A percentile compares a stretch with the other conserved stretches of the same genome.
Conservation (phyloP, 2,113 vertebrate species). For the Gadus chalcogrammus region DNA sequence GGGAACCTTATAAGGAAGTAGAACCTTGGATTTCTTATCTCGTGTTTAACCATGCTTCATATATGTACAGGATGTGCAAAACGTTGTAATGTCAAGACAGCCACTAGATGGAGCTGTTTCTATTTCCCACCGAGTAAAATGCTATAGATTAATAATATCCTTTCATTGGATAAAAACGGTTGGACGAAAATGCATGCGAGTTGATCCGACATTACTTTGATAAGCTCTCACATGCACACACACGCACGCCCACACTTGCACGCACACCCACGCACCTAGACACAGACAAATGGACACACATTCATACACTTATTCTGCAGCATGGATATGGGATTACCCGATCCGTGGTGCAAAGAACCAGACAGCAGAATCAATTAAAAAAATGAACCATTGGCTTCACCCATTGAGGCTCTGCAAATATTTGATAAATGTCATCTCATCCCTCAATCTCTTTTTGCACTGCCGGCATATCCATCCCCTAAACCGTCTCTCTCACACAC, state of each 20-base stretch:
- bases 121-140: slow-evolving; percentile 14
- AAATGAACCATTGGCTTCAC: slow-evolving; percentile 45
- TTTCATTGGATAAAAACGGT: no score
- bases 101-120: slow-evolving; percentile 58
- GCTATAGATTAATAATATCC: not conserved
- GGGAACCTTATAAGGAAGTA: no score
- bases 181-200: slow-evolving; percentile 3
- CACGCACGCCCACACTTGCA: slow-evolving; percentile 2
- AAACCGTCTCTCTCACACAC: not conserved
- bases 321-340: slow-evolving; percentile 20
- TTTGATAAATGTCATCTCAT: slow-evolving; percentile 48
- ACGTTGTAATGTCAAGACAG: not conserved
- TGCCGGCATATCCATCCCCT: not conserved
- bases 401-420: slow-evolving; percentile 44
- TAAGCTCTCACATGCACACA: slow-evolving; percentile 17
- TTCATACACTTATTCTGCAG: slow-evolving; percentile 23
- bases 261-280: slow-evolving; percentile 6
- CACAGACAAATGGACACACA: slow-evolving; percentile 25
- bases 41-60: no score
- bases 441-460: slow-evolving; percentile 33
- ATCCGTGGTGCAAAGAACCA: slow-evolving; percentile 19
- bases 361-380: slow-evolving; percentile 52
- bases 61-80: no score
- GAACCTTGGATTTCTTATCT: no score
- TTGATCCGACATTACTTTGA: slow-evolving; percentile 36